Evolutionary conservation across 2,113 vertebrate genomes (phyloP).

Genomic region (Heterochromis multidens): DNA sequence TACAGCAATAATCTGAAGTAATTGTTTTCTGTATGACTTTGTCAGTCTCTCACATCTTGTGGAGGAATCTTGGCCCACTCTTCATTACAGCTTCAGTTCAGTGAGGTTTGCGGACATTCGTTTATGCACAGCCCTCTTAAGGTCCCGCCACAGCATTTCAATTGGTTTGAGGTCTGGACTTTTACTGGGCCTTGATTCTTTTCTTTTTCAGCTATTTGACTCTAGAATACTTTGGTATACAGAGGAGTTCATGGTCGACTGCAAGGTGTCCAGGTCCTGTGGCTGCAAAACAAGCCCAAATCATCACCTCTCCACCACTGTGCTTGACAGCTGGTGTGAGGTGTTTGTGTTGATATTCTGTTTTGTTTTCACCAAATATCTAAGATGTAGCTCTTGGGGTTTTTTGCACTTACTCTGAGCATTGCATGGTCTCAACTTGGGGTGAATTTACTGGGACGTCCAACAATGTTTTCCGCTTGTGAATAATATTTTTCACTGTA

Average conservation of each 20-base stretch:
- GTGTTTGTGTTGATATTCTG: neutral
- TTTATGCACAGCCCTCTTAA: neutral
- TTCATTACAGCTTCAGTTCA: neutral
- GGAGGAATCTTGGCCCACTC: neutral
- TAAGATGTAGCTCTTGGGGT: accelerated
- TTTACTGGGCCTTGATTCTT: neutral
- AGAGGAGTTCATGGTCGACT: neutral
- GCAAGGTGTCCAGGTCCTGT: too few species aligned
- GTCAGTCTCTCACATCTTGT: neutral
- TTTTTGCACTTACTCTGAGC: too few species aligned
- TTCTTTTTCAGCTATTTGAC: neutral
- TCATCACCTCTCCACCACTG: neutral
- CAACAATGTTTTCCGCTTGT: too few species aligned
- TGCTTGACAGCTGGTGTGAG: neutral
- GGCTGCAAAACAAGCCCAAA: neutral
- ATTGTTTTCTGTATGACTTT: neutral
- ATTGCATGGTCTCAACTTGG: too few species aligned
- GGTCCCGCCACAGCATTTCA: neutral
- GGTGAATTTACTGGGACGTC: too few species aligned
- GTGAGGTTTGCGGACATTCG: neutral
- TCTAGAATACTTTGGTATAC: neutral
- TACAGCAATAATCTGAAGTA: neutral
- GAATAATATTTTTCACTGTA: neutral
- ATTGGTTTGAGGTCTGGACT: too few species aligned
- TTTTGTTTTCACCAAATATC: neutral